Conservation (phyloP, 37 sponge, comb jelly and placozoan species). For the Mnemiopsis leidyi region DNA sequence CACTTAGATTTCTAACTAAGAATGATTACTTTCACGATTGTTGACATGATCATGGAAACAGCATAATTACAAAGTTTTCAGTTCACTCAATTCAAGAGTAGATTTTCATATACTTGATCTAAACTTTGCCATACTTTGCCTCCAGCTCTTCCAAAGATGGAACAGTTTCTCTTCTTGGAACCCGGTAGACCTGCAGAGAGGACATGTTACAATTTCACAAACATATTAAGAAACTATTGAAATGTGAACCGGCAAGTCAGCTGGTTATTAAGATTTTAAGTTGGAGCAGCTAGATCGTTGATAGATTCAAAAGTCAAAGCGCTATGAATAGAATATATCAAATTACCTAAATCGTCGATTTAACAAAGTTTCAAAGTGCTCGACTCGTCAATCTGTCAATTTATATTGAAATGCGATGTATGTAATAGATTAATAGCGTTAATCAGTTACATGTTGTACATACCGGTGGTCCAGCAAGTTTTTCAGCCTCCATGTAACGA, state of each 20-base stretch:
- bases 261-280: too few relatives aligned
- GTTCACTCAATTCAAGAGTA: background rate
- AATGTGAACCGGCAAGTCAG: background rate
- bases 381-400: too few relatives aligned
- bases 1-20: too few relatives aligned
- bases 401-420: too few relatives aligned
- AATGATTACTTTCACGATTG: too few relatives aligned
- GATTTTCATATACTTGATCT: background rate
- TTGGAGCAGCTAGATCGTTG: too few relatives aligned
- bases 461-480: conserved; percentile 38
- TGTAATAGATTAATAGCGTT: too few relatives aligned
- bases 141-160: conserved; percentile 45
- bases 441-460: too few relatives aligned
- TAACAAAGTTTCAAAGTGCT: too few relatives aligned
- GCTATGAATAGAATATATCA: background rate
- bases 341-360: too few relatives aligned
- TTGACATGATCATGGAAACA: background rate
- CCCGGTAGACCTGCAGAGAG: background rate
- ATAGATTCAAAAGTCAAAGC: too few relatives aligned
- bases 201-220: background rate
- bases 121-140: conserved; percentile 4
- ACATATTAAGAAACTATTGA: background rate
- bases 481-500: conserved; percentile 11
- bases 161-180: conserved; percentile 43
- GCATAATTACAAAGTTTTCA: background rate